Percentiles rank a stretch among this genome's conserved stretches.
Conservation (phyloP, 2,113 vertebrate genomes). For the Leucoraja erinaceus region DNA sequence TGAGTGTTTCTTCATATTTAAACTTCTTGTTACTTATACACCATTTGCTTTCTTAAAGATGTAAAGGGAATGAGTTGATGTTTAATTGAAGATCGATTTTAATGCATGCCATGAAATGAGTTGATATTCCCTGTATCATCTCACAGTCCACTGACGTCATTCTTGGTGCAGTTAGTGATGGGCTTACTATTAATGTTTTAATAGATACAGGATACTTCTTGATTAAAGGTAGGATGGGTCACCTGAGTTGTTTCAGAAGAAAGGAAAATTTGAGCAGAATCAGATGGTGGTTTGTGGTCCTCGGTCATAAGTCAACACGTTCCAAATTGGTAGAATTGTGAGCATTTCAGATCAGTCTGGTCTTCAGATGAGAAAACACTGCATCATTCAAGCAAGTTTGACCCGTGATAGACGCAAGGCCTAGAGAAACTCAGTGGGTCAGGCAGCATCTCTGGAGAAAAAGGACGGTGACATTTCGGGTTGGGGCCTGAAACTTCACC, state of each 20-base stretch:
- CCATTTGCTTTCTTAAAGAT: neutral
- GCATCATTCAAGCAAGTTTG: neutral
- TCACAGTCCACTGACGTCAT: neutral
- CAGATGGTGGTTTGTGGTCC: neutral
- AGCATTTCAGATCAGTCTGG: neutral
- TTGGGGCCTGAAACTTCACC: too few relatives aligned
- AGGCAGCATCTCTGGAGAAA: too few relatives aligned
- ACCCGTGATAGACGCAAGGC: too few relatives aligned
- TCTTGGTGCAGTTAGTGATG: neutral
- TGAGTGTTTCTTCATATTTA: neutral
- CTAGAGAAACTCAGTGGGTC: too few relatives aligned
- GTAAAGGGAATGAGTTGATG: neutral
- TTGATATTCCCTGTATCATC: neutral
- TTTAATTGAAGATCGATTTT: neutral
- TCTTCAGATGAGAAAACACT: neutral
- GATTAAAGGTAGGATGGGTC: neutral
- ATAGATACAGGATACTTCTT: neutral
- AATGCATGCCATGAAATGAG: neutral
- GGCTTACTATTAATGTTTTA: conserved; percentile 11
- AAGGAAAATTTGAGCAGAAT: neutral
- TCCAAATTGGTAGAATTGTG: neutral
- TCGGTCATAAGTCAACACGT: neutral
- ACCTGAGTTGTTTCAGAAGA: too few relatives aligned
- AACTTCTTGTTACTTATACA: neutral
- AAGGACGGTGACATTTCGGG: too few relatives aligned